Evolutionary conservation across 2,888 invertebrate species (phyloP), one percentile per base, ranked within the genome.

Genomic region (Apodemia duryi): DNA sequence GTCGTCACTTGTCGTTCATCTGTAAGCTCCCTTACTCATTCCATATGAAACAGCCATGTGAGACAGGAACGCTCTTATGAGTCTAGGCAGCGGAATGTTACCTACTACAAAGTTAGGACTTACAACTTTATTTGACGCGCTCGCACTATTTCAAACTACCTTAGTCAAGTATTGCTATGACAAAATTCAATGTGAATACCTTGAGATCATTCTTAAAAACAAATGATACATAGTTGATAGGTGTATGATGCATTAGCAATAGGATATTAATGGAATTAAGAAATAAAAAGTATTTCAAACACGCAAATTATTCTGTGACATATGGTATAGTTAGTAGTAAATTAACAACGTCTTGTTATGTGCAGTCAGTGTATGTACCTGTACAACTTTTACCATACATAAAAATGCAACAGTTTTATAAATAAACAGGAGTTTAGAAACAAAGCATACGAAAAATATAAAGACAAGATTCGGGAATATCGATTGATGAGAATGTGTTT

Each of bases 71-170:
- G 49, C 64, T 67, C 64, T 64, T 68, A 64, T 65, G 67, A 82
- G 83, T 85, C 85, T 85, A 86, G 83, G 82, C 77, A 80, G 81
- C 86, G 88, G 88, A 88, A 88, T 88, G 88, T 88, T 21, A 21
- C 21, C 75, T 78, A 78, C 85, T 87, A 83, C 77, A 74, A 75
- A 72, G 82, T 77, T 74, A 77, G 29, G 57, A 35, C 35, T 13
- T 32, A 29, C 28, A 11, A 54, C 1, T 60, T 60, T 32, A 57
- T 13, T 54, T 28, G 29, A 57, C 32, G 35, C 35, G 57, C 32
- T 32, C 29, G 11, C 21, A 29, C 29, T 54, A 57, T 57, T 57
- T 57, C 54, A 10, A 54, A 54, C 54, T 54, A 57, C 29, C 52
- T 52, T 52, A 28, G 52, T 57, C 32, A 57, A 57, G 10, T 57